Evolutionary conservation across 2,113 vertebrate species (phyloP).

Genomic region (Scomber scombrus): DNA sequence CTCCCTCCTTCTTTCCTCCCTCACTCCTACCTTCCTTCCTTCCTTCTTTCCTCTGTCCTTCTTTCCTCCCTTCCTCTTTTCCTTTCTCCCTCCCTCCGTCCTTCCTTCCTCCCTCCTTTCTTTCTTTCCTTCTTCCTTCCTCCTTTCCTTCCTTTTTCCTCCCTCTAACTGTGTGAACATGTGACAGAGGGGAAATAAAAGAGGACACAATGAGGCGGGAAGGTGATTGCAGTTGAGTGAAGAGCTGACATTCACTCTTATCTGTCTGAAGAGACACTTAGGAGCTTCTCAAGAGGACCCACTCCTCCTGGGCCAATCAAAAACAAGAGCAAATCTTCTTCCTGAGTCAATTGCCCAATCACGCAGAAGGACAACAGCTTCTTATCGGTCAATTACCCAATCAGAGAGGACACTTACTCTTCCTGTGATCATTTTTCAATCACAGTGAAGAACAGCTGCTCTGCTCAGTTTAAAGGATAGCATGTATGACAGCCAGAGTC

Average conservation of each 20-base stretch:
- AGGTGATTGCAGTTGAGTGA: constrained; percentile 47
- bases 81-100: no score
- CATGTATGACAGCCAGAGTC: background rate
- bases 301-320: constrained; percentile 51
- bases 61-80: no score
- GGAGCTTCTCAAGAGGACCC: constrained; percentile 43
- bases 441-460: background rate
- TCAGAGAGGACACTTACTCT: constrained; percentile 17
- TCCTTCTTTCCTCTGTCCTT: no score
- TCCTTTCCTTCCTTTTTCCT: no score
- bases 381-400: constrained; percentile 65
- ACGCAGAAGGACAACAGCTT: constrained; percentile 65
- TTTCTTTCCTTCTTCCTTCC: no score
- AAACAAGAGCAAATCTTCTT: constrained; percentile 33
- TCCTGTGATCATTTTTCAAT: constrained; percentile 19
- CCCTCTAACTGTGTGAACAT: background rate
- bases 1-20: no score
- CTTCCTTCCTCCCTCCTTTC: no score
- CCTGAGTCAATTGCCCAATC: constrained; percentile 68
- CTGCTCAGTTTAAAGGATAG: background rate
- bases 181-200: background rate
- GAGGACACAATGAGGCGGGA: background rate
- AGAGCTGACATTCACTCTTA: constrained; percentile 46
- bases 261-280: constrained; percentile 55
- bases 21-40: no score